A percentile compares a stretch with the other conserved stretches of the same genome.
Conservation (phyloP, 2,113 vertebrate species). For the Rhea pennata region DNA sequence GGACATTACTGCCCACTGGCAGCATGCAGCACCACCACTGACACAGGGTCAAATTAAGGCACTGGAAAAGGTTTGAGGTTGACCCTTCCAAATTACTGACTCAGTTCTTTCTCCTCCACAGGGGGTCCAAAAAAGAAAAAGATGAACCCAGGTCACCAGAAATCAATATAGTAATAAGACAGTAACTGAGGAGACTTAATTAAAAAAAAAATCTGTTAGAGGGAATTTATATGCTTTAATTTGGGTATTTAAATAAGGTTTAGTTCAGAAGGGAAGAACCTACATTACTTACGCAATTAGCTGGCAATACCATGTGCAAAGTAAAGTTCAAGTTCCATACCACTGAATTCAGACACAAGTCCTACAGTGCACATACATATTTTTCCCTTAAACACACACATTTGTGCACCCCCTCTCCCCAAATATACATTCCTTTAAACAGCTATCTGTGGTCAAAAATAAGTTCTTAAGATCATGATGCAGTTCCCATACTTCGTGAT, state of each 20-base stretch:
- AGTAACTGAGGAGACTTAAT: no score
- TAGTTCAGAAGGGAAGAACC: background rate
- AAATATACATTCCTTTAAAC: background rate
- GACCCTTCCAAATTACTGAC: background rate
- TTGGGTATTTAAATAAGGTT: background rate
- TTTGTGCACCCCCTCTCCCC: background rate
- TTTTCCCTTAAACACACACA: background rate
- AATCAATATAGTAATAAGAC: background rate
- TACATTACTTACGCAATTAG: background rate
- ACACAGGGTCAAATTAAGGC: background rate
- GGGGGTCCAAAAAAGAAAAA: background rate
- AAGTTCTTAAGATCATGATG: background rate
- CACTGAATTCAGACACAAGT: background rate
- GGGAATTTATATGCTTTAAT: background rate
- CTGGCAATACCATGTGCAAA: background rate
- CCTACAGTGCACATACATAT: background rate
- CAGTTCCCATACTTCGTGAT: background rate
- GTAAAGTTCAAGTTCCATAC: background rate
- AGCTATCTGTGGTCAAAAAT: background rate
- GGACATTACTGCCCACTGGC: background rate
- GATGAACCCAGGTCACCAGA: background rate
- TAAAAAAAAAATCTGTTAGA: no score
- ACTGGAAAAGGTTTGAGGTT: background rate
- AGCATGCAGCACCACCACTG: background rate
- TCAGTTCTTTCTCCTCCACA: background rate